These are phyloP conservation scores for Paguma larvata DNA, from an alignment of 2,797 vertebrate genomes.

Conservation along the genomic window DNA sequence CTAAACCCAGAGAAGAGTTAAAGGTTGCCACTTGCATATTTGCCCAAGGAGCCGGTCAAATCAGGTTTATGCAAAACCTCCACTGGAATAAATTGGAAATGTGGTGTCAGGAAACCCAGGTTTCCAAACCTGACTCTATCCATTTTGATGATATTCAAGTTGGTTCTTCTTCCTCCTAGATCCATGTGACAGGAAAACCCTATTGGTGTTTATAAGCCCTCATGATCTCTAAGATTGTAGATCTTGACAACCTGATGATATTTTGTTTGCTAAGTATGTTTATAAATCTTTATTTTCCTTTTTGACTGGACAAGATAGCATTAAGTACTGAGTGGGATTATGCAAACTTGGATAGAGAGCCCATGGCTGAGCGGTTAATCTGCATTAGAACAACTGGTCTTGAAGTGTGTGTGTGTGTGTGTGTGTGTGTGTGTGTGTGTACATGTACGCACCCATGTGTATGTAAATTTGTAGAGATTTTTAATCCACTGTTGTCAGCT, in stretches of 20 bases:
- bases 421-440: neutral
- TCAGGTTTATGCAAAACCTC: neutral
- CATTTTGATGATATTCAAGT: neutral
- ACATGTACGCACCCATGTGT: too few species aligned
- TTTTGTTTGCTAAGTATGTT: neutral
- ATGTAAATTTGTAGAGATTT: neutral
- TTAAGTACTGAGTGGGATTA: neutral
- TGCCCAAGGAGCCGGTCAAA: neutral
- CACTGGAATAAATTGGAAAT: neutral
- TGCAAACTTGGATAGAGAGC: neutral
- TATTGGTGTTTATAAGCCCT: conserved; percentile 17
- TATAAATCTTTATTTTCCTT: conserved; percentile 23
- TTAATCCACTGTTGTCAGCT: neutral
- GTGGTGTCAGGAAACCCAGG: neutral
- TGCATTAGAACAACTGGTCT: neutral
- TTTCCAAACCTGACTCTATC: neutral
- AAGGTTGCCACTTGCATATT: neutral
- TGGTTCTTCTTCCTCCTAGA: neutral
- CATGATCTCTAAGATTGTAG: neutral
- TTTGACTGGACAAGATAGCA: neutral
- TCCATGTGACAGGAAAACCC: conserved; percentile 35
- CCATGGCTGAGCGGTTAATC: neutral
- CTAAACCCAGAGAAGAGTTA: neutral
- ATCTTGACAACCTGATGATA: neutral
- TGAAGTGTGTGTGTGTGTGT: neutral